Base-by-base conservation (phyloP, 2,888 invertebrate species). In the Petrolisthes cinctipes region DNA sequence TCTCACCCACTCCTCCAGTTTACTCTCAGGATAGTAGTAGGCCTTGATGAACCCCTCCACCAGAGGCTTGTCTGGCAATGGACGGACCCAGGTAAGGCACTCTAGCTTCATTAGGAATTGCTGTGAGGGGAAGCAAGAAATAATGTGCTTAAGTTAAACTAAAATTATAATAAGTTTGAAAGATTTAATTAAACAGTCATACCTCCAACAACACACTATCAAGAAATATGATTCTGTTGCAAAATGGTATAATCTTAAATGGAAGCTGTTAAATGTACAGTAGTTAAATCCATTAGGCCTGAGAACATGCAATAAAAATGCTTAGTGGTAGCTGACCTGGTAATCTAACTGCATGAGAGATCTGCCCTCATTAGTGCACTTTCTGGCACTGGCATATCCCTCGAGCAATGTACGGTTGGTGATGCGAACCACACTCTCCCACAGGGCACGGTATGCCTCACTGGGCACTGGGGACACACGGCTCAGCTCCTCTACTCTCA, bases 311-410 rank as follows among this genome's bases (percentile, higher is more conserved):
- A 37, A 1, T 37, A 37, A 37, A 75, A 75, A 9, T 23, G 9
- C 9, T n/a, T 75, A 9, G 20, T 9, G 75, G 5, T 5, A 56
- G 9, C 80, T 73, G 17, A 90, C 90, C 89, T 90, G 90, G 92
- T 98, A 99, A 94, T 99, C 99, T 51, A 99, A 94, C 92, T 99
- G 99, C 99, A 99, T 99, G 11, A 99, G 93, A 0, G 98, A 99
- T 71, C 99, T 94, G 0, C 99, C 99, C 53, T 98, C 99, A 91
- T 98, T 97, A 0, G 98, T 96, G 93, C 99, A 99, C 92, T 97
- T 98, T 90, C 96, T 97, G 0, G 97, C 96, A 92, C 95, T 78
- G 71, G 84, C 86, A 78, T 87, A 83, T 6, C 89, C 90, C 53
- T 86, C 83, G 61, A 91, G 78, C 54, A 90, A 83, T 3, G 82